Conservation (phyloP, 1,140 invertebrate species). For the Bombus breviceps region DNA sequence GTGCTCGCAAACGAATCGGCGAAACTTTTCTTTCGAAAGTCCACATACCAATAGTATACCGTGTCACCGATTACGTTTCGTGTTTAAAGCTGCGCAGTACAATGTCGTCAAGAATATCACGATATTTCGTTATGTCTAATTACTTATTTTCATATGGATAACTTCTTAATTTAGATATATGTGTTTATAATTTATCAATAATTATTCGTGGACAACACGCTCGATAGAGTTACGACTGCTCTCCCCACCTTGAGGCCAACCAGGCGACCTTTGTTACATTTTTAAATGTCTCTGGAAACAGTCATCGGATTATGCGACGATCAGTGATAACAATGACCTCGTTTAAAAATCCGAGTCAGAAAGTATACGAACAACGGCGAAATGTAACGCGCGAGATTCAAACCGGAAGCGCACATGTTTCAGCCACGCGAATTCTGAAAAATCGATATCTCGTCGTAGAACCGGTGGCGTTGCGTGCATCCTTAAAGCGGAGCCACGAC, state of each 20-base stretch:
- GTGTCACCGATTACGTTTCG: background rate
- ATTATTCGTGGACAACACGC: no score
- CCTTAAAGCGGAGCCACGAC: background rate
- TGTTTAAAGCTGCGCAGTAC: no score
- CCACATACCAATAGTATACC: background rate
- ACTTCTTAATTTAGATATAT: no score
- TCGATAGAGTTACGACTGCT: background rate
- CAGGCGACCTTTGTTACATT: background rate
- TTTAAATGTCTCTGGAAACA: background rate
- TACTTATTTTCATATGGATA: background rate
- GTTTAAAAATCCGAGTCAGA: background rate
- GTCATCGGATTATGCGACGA: background rate
- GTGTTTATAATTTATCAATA: background rate
- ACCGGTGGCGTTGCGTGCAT: background rate
- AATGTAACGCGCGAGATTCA: background rate
- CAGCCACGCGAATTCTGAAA: background rate
- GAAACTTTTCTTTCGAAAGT: background rate
- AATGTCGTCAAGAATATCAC: background rate
- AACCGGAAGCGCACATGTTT: background rate
- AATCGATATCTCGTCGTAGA: conserved; percentile 15
- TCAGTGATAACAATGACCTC: background rate
- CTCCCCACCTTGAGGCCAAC: no score
- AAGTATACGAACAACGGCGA: background rate
- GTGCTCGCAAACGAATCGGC: background rate
- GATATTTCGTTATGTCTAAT: background rate